Evolutionary conservation across 2,888 invertebrate genomes (phyloP).

Genomic region (Acrobasis suavella): DNA sequence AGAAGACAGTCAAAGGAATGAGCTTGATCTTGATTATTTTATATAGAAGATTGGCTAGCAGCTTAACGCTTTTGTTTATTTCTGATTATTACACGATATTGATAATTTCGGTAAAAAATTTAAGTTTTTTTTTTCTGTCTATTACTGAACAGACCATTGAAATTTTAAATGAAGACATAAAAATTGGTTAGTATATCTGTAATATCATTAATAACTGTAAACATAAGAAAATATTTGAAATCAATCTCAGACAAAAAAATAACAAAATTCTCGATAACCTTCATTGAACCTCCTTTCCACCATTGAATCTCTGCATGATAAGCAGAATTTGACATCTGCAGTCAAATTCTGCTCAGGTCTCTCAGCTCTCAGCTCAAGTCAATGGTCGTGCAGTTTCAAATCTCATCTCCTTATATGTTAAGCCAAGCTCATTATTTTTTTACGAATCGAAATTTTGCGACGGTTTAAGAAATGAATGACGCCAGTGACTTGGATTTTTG

Average conservation of each 20-base stretch:
- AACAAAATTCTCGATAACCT: conserved; percentile 26
- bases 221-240: not conserved
- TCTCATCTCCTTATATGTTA: not conserved
- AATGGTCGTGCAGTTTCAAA: conserved; percentile 31
- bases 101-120: too few relatives aligned
- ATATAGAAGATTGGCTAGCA: too few relatives aligned
- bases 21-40: too few relatives aligned
- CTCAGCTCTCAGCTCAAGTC: too few relatives aligned
- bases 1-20: too few relatives aligned
- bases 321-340: conserved; percentile 29
- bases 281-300: conserved; percentile 34
- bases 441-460: conserved; percentile 4
- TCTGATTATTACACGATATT: too few relatives aligned
- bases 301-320: conserved; percentile 32
- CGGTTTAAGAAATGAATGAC: conserved; percentile 1
- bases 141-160: too few relatives aligned
- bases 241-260: conserved; percentile 22
- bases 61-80: too few relatives aligned
- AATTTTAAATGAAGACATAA: too few relatives aligned
- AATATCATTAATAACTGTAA: conserved; percentile 16
- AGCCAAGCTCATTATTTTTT: not conserved
- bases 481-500: conserved; percentile 8
- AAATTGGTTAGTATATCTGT: too few relatives aligned
- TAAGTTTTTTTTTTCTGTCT: too few relatives aligned
- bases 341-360: too few relatives aligned